Conservation (phyloP, 2,113 vertebrate genomes). For the Calonectris borealis region DNA sequence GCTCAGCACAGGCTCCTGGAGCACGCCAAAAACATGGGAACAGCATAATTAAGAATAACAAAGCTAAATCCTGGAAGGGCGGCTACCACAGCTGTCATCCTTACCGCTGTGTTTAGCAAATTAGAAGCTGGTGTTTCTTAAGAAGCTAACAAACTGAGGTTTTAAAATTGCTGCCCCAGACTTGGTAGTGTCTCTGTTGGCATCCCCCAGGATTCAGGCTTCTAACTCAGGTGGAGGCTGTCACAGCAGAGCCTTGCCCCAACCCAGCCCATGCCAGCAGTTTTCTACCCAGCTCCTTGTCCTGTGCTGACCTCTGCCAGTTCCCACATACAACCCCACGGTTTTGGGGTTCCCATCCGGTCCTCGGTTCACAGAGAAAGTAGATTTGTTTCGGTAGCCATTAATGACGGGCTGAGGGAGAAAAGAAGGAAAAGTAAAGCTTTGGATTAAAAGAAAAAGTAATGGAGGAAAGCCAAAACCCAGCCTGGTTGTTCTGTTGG, state of each 20-base stretch:
- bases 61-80: neutral
- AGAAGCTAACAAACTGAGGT: neutral
- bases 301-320: constrained; percentile 62
- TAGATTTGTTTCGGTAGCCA: constrained; percentile 87
- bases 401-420: constrained; percentile 67
- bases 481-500: neutral
- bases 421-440: neutral
- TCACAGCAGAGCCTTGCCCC: neutral
- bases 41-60: neutral
- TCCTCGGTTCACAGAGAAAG: constrained; percentile 85
- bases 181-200: neutral
- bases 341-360: constrained; percentile 86
- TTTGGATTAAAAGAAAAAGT: neutral
- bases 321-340: constrained; percentile 81
- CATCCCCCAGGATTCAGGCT: neutral
- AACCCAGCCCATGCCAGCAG: neutral
- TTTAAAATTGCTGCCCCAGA: neutral
- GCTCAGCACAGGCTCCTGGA: neutral
- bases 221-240: neutral
- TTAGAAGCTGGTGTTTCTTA: neutral
- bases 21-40: accelerated
- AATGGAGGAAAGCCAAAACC: neutral
- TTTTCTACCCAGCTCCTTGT: neutral
- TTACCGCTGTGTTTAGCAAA: neutral
- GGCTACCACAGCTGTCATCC: neutral